Percentiles rank a stretch among this genome's conserved stretches.
These are phyloP conservation scores for Upupa epops DNA, from an alignment of 2,113 vertebrate genomes.

Conservation along the genomic window DNA sequence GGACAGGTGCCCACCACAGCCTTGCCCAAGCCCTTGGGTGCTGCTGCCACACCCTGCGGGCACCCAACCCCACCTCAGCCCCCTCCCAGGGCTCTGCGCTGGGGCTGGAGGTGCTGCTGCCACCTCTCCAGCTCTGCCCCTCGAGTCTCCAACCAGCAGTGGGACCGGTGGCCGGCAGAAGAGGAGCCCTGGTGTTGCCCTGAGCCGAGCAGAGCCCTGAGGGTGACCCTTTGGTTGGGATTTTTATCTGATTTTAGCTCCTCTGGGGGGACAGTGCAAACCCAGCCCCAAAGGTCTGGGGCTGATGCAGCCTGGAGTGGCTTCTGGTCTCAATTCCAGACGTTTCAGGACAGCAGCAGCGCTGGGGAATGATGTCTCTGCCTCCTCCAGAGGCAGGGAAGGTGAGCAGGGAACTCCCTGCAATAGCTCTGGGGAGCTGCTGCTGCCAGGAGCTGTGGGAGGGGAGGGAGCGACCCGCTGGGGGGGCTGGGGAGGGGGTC, in stretches of 20 bases:
- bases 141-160: neutral
- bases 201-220: neutral
- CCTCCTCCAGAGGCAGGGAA: neutral
- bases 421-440: neutral
- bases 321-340: neutral
- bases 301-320: neutral
- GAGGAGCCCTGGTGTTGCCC: neutral
- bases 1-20: neutral
- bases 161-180: neutral
- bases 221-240: neutral
- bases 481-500: neutral
- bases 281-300: neutral
- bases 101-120: neutral
- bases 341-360: neutral
- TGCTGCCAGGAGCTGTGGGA: neutral
- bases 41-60: constrained; percentile 8
- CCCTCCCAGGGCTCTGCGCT: neutral
- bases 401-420: constrained; percentile 14
- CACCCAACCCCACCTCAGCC: neutral
- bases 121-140: neutral
- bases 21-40: neutral
- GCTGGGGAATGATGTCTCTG: neutral
- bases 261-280: neutral
- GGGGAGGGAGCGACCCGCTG: neutral
- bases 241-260: neutral